Base-by-base conservation (phyloP, 2,113 vertebrate genomes). In the Craseonycteris thonglongyai region DNA sequence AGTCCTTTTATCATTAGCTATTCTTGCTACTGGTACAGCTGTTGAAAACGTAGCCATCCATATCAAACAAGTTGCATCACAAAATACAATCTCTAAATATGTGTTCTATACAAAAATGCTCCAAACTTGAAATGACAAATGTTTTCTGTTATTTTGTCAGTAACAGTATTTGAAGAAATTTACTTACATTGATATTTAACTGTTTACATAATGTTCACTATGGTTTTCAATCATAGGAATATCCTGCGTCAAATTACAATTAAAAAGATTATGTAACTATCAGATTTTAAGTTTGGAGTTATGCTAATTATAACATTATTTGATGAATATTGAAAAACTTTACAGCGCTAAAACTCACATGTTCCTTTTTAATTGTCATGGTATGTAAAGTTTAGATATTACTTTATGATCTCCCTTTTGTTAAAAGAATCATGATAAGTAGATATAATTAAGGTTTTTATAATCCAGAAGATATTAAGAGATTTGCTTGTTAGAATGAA, bases 1-100 rank as follows among this genome's bases (percentile, higher is more conserved):
- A 96, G 69, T 96, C 65, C 81, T 98, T 95, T 96, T 72, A 93
- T 93, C 76, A 92, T 95, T 92, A 93, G 68, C 49, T 96, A 4
- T 86, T 97, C 71, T 98, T 59, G 76, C 94, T 61, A 83, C 42
- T 80, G 58, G 59, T 88, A 69, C 61, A 97, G 79, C 66, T 95
- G 35, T 51, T 96, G 69, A 61, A 74, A 83, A 92, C 69, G 75
- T 5, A 96, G n/a, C 40, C 54, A 68, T 54, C 51, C 49, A 84
- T 91, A 97, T 96, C 42, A 84, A 95, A 92, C 18, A 83, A 79
- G 14, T 45, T 85, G n/a, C 11, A n/a, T 2, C 61, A 65, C 16
- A 95, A 96, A 83, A 92, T n/a, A 3, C 28, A 86, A 45, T 88
- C 40, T 65, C 35, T 45, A 35, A 49, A 63, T 45, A 71, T 3